Conservation (phyloP, 2,797 vertebrate genomes). For the Acridotheres tristis region DNA sequence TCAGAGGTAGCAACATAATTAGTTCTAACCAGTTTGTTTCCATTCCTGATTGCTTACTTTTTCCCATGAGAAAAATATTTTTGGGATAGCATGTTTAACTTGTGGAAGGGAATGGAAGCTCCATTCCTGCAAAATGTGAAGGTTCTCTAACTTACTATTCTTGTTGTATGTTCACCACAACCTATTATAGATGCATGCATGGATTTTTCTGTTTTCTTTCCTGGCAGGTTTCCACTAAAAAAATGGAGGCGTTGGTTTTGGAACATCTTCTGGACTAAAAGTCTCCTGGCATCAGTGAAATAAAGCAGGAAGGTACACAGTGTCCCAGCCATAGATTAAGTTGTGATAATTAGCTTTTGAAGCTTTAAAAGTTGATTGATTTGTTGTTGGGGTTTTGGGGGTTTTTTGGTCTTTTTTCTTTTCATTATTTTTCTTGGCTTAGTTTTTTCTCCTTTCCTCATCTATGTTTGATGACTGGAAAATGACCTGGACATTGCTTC, state of each 20-base stretch:
- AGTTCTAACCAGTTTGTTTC: constrained; percentile 7
- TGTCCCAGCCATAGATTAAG: constrained; percentile 71
- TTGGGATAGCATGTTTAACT: neutral
- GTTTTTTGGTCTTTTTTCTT: neutral
- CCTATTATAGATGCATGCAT: neutral
- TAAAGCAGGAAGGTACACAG: neutral
- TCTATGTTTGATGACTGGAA: neutral
- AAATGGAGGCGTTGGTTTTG: constrained; percentile 40
- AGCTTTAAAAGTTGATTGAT: neutral
- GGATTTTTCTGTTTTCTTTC: neutral
- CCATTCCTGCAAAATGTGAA: neutral
- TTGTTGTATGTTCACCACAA: neutral
- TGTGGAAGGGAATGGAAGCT: neutral
- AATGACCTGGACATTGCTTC: neutral
- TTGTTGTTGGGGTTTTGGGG: neutral
- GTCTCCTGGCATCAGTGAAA: constrained; percentile 71
- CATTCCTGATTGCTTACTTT: neutral
- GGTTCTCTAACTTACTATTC: constrained; percentile 4
- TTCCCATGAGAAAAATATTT: constrained; percentile 45
- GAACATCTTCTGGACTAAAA: constrained; percentile 78
- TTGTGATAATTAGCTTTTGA: constrained; percentile 20
- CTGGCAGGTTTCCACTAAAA: neutral
- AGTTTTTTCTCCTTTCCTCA: neutral
- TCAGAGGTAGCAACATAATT: neutral
- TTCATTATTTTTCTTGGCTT: neutral